Percentiles rank a stretch among this genome's conserved stretches.
phyloP scores from a whole-genome alignment of 2,888 invertebrate genomes.

The Hedychridium roseum region DNA sequence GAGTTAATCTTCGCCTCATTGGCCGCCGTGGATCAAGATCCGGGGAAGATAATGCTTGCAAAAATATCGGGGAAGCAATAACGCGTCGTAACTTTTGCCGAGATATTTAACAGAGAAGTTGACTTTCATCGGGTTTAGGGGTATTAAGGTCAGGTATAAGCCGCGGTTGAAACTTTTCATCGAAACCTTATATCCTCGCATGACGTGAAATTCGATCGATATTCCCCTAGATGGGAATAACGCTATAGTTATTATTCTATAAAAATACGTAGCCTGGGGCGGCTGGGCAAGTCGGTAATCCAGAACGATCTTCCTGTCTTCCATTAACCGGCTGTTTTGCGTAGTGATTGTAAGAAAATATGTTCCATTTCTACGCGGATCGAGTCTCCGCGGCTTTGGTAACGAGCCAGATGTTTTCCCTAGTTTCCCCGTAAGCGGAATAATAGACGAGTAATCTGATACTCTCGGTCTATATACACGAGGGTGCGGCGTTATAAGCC shows the following conservation, averaged over 20 bases:
- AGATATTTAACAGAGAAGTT: too few species aligned
- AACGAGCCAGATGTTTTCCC: conserved; percentile 14
- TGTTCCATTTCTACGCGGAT: conserved; percentile 2
- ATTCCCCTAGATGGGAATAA: conserved; percentile 15
- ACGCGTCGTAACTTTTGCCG: too few species aligned
- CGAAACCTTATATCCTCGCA: conserved; percentile 29
- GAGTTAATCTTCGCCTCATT: too few species aligned
- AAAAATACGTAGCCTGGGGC: too few species aligned
- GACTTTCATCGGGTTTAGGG: conserved; percentile 12
- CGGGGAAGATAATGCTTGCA: too few species aligned
- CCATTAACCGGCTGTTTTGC: too few species aligned
- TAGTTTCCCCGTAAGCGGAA: conserved; percentile 4
- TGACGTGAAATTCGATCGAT: conserved; percentile 22
- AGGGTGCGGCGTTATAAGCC: conserved; percentile 8
- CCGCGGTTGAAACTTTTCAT: conserved; percentile 26
- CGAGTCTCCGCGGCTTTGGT: conserved; percentile 12
- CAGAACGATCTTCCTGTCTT: too few species aligned
- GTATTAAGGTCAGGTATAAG: conserved; percentile 24
- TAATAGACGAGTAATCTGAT: conserved; percentile 9
- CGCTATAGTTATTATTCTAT: too few species aligned
- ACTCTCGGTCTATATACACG: too few species aligned
- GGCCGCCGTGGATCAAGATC: too few species aligned
- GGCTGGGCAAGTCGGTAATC: too few species aligned
- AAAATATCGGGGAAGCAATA: too few species aligned
- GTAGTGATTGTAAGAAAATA: background rate